Conservation (phyloP, 2,113 vertebrate genomes). For the Dolichotis patagonum region DNA sequence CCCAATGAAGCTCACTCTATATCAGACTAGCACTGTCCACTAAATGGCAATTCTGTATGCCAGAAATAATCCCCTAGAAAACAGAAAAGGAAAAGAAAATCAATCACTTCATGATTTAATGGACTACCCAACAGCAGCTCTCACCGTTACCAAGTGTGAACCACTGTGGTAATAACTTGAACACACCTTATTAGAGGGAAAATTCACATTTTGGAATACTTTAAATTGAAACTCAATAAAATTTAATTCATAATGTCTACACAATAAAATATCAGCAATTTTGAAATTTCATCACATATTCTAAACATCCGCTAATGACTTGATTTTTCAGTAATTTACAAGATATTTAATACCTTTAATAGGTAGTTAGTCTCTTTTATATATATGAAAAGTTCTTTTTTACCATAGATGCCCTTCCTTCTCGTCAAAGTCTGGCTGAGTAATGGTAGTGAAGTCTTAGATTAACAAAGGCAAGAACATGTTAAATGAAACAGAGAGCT, state of each 20-base stretch:
- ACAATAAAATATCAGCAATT: conserved; percentile 29
- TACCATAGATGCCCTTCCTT: neutral
- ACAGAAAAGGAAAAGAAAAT: conserved; percentile 76
- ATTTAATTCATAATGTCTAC: conserved; percentile 48
- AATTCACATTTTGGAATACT: conserved; percentile 35
- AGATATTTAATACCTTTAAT: conserved; percentile 14
- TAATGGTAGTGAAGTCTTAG: neutral
- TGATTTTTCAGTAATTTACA: conserved; percentile 37
- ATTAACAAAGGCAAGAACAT: neutral
- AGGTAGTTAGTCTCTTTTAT: neutral
- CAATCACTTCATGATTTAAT: conserved; percentile 76
- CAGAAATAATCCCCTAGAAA: conserved; percentile 75
- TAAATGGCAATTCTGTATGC: conserved; percentile 73
- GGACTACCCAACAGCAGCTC: conserved; percentile 57
- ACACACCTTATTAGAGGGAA: neutral
- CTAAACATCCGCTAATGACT: neutral
- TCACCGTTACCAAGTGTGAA: conserved; percentile 60
- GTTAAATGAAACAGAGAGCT: neutral
- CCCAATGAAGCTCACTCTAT: conserved; percentile 66
- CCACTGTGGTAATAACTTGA: conserved; percentile 58
- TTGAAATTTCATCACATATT: conserved; percentile 44
- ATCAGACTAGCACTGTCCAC: conserved; percentile 69
- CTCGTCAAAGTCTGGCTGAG: conserved; percentile 19
- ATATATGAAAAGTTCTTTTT: neutral
- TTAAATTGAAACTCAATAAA: conserved; percentile 62